These are phyloP conservation scores for Nipponacmea schrenckii DNA, from an alignment of 2,888 invertebrate genomes.

Conservation along the genomic window DNA sequence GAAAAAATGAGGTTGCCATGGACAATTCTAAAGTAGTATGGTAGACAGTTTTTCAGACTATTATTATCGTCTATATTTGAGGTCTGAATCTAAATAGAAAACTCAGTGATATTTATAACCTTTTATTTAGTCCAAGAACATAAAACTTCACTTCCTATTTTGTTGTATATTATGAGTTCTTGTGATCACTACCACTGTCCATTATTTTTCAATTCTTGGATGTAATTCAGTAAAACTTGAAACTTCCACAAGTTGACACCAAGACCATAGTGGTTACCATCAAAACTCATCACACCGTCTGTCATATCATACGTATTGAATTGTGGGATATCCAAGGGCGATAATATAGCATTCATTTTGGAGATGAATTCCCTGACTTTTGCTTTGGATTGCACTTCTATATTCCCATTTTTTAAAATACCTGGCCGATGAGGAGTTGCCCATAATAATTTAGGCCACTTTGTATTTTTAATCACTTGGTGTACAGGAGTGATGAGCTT, in stretches of 20 bases:
- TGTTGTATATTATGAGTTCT: too few species aligned
- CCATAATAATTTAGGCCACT: conserved; percentile 29
- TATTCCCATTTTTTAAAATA: conserved; percentile 26
- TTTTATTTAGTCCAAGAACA: too few species aligned
- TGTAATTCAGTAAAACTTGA: conserved; percentile 25
- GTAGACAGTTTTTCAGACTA: too few species aligned
- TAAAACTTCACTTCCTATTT: too few species aligned
- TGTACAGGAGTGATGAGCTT: conserved; percentile 12
- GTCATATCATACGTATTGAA: conserved; percentile 31
- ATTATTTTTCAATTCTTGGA: conserved; percentile 23
- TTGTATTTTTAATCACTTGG: background rate
- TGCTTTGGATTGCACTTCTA: conserved; percentile 14
- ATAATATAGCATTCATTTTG: conserved; percentile 12
- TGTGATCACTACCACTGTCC: conserved; percentile 15
- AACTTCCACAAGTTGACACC: conserved; percentile 28
- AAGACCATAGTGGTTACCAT: conserved; percentile 29
- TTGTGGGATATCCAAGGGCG: conserved; percentile 16
- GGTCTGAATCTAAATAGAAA: too few species aligned
- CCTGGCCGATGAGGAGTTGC: conserved; percentile 27
- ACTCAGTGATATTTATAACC: too few species aligned
- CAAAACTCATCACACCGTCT: conserved; percentile 30
- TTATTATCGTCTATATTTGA: too few species aligned
- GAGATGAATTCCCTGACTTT: conserved; percentile 21
- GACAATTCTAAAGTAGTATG: too few species aligned
- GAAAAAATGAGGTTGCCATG: too few species aligned